Evolutionary conservation across 2,113 vertebrate species (phyloP).

Genomic region (Notothenia rossii): DNA sequence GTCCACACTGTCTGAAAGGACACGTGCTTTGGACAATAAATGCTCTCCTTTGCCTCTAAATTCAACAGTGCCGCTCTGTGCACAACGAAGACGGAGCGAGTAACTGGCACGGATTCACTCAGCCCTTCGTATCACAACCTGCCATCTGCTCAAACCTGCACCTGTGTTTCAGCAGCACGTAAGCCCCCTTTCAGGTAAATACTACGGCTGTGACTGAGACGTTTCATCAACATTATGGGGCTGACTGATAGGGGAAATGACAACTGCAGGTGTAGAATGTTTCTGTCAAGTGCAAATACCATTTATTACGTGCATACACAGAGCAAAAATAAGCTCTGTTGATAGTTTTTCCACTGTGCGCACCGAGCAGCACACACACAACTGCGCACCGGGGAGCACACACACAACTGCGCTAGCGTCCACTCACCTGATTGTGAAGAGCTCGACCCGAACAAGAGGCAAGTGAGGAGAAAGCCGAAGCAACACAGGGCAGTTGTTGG

Average conservation of each 20-base stretch:
- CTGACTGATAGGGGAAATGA: neutral
- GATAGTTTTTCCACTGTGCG: slow-evolving; percentile 46
- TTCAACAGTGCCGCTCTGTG: slow-evolving; percentile 76
- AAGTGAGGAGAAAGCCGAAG: slow-evolving; percentile 86
- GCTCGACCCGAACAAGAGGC: slow-evolving; percentile 82
- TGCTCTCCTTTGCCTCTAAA: slow-evolving; percentile 53
- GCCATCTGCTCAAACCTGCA: slow-evolving; percentile 17
- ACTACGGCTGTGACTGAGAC: neutral
- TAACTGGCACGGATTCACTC: slow-evolving; percentile 2
- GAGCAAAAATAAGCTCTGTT: slow-evolving; percentile 20
- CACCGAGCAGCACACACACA: slow-evolving; percentile 44
- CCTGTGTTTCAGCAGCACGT: slow-evolving; percentile 19
- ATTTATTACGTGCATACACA: neutral
- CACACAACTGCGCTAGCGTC: slow-evolving; percentile 8
- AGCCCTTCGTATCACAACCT: slow-evolving; percentile 15
- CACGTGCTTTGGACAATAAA: slow-evolving; percentile 70
- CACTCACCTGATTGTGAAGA: slow-evolving; percentile 93
- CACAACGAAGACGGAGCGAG: slow-evolving; percentile 39
- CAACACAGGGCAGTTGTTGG: slow-evolving; percentile 81
- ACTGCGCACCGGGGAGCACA: slow-evolving; percentile 40
- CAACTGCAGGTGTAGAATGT: neutral
- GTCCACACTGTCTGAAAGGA: slow-evolving; percentile 36
- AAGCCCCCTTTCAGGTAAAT: neutral
- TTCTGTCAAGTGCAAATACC: neutral
- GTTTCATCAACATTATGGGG: neutral